phyloP scores from a whole-genome alignment of 2,113 vertebrate species.

The Pseudopipra pipra region DNA sequence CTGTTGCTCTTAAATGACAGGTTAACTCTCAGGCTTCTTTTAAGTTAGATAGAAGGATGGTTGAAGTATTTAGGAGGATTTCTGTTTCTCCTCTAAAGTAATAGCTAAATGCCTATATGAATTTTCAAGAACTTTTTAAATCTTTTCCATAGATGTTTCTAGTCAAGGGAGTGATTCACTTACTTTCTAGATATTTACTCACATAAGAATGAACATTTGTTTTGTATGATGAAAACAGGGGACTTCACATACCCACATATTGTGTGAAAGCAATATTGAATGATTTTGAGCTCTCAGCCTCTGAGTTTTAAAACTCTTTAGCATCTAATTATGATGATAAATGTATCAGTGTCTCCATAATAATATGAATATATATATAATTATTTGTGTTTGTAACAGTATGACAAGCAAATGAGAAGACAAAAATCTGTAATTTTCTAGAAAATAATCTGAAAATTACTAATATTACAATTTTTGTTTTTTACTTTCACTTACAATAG shows the following conservation, averaged over 20 bases:
- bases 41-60: background rate
- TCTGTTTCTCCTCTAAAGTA: background rate
- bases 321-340: background rate
- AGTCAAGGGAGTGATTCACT: background rate
- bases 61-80: background rate
- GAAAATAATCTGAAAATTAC: background rate
- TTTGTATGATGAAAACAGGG: background rate
- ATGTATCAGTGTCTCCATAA: background rate
- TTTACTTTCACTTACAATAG: background rate
- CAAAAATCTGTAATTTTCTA: background rate
- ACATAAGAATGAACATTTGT: background rate
- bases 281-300: background rate
- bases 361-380: background rate
- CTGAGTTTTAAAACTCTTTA: background rate
- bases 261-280: background rate
- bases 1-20: background rate
- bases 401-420: background rate
- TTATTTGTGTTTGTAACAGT: background rate
- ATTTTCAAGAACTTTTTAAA: background rate
- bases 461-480: background rate
- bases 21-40: background rate
- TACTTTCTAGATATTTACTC: background rate
- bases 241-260: background rate
- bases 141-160: background rate
- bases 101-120: background rate